Evolutionary conservation across 2,113 vertebrate genomes (phyloP).

Genomic region (Coregonus clupeaformis): DNA sequence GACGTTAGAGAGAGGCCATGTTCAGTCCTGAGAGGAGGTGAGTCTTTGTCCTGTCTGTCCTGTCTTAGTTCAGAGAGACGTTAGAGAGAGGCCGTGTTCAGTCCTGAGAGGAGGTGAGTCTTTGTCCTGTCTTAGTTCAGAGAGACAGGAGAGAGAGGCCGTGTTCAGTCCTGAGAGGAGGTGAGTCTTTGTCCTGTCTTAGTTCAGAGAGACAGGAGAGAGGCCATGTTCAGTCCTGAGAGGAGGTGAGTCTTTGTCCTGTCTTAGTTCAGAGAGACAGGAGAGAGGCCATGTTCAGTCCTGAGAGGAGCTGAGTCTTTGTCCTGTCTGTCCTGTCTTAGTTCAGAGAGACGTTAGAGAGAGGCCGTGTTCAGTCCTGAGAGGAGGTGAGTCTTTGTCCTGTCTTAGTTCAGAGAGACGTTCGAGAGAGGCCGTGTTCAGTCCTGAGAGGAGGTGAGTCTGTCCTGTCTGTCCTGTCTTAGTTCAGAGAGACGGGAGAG

Average conservation of each 20-base stretch:
- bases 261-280: too few relatives aligned
- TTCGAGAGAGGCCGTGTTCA: neutral
- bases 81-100: neutral
- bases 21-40: neutral
- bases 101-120: neutral
- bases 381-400: neutral
- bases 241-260: neutral
- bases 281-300: neutral
- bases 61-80: too few relatives aligned
- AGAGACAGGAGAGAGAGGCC: too few relatives aligned
- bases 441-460: neutral
- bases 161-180: neutral
- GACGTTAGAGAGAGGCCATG: too few relatives aligned
- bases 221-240: neutral
- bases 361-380: neutral
- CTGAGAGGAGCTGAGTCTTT: neutral
- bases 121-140: constrained; percentile 8
- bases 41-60: too few relatives aligned
- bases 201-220: too few relatives aligned
- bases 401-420: too few relatives aligned
- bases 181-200: neutral
- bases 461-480: too few relatives aligned
- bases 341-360: too few relatives aligned
- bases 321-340: too few relatives aligned
- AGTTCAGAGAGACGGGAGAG: too few relatives aligned